phyloP scores from a whole-genome alignment of 2,113 vertebrate species.

The Mesembrinibis cayennensis region DNA sequence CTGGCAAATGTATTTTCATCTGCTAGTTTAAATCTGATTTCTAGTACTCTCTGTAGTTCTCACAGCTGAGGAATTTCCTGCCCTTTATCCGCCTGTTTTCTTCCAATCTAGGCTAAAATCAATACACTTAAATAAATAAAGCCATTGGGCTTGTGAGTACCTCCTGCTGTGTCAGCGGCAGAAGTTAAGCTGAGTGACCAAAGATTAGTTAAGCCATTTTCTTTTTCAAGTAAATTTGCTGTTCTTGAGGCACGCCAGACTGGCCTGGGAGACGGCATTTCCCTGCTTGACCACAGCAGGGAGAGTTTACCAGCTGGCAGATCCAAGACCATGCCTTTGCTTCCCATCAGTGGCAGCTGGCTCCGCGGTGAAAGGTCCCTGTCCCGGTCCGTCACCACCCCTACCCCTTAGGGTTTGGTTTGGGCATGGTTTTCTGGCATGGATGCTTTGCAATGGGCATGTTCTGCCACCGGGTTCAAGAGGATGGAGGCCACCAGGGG shows the following conservation, averaged over 20 bases:
- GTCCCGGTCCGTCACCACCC: background rate
- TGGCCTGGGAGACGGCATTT: background rate
- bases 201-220: conserved; percentile 60
- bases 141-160: background rate
- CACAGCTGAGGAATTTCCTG: conserved; percentile 65
- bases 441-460: background rate
- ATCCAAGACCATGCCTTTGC: background rate
- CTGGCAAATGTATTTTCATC: conserved; percentile 63
- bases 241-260: background rate
- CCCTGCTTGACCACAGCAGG: background rate
- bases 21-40: conserved; percentile 65
- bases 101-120: conserved; percentile 61
- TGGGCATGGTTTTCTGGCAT: background rate
- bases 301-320: background rate
- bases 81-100: conserved; percentile 48
- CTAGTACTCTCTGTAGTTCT: conserved; percentile 34
- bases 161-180: conserved; percentile 45
- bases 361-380: background rate
- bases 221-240: conserved; percentile 29
- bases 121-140: conserved; percentile 70
- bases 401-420: background rate
- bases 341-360: background rate
- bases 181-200: conserved; percentile 39
- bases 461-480: background rate
- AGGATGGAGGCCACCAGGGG: background rate